Conservation (phyloP, 2,797 vertebrate species). For the Anableps anableps region DNA sequence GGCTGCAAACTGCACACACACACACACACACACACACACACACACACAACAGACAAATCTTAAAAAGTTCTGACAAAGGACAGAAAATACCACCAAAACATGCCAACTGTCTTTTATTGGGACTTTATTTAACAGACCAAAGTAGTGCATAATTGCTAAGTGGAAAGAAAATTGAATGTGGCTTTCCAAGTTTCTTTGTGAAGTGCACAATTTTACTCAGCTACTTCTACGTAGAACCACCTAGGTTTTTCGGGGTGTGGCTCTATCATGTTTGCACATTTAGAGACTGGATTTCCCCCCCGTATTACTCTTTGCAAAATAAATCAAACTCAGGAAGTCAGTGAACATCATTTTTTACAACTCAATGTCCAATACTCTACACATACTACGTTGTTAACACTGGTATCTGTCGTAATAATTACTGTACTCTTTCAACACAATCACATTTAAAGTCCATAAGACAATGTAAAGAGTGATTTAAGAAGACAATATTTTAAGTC, state of each 20-base stretch:
- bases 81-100: background rate
- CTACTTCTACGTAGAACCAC: background rate
- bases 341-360: background rate
- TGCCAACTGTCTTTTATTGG: background rate
- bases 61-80: background rate
- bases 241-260: no score
- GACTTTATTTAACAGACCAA: background rate
- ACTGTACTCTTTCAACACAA: background rate
- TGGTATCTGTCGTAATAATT: background rate
- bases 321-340: background rate
- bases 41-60: constrained; percentile 7
- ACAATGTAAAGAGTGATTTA: background rate
- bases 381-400: background rate
- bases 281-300: background rate
- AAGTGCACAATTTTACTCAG: background rate
- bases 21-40: constrained; percentile 39
- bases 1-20: constrained; percentile 89
- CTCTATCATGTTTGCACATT: background rate
- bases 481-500: background rate
- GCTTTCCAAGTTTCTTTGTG: background rate
- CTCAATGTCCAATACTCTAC: background rate
- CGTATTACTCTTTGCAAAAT: background rate
- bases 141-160: background rate
- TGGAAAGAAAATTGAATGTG: background rate
- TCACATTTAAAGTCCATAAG: background rate